Evolutionary conservation across 2,888 invertebrate genomes (phyloP), one percentile per base, ranked within the genome.

Genomic region (Heliconius cydno): DNA sequence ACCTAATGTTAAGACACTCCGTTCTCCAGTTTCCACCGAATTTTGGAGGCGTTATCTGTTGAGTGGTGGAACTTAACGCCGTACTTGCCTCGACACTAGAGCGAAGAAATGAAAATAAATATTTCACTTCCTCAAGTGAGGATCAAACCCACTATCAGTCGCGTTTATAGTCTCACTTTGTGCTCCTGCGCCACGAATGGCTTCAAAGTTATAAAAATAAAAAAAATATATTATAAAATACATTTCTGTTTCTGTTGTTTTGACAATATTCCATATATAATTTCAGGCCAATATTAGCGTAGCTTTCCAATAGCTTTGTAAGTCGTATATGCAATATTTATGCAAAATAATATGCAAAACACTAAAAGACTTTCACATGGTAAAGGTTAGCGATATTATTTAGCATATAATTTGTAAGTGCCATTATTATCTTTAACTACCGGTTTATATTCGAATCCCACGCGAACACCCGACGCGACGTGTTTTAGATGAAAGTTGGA

Each of bases 261-360:
- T 73, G 22, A 70, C 67, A 25, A 76, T 74, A 76, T 76, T 41
- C n/a, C 1, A 28, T 28, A 28, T 28, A 28, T 28, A 71, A 79
- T 77, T 75, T 57, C 34, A 41, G 41, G 68, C 77, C 79, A 77
- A 70, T 65, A 78, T 73, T 63, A 72, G 72, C 30, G 60, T 79
- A 72, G 52, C 73, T 82, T 82, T 82, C 81, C 15, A 82, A 80
- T 77, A 77, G 60, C 67, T 77, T 80, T 78, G 67, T 30, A 65
- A 77, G 52, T 76, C 67, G 57, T 41, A 68, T 22, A 79, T 76
- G 72, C 68, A 60, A 76, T 76, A 68, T 79, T 78, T 78, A 79
- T 80, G 80, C 79, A 81, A 82, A 68, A 82, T 81, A 72, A 78
- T 76, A 22, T 67, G 28, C 70, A 71, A 76, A 67, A 68, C 60